Base-by-base conservation (phyloP, 2,888 invertebrate species). In the Microdon myrmicae region DNA sequence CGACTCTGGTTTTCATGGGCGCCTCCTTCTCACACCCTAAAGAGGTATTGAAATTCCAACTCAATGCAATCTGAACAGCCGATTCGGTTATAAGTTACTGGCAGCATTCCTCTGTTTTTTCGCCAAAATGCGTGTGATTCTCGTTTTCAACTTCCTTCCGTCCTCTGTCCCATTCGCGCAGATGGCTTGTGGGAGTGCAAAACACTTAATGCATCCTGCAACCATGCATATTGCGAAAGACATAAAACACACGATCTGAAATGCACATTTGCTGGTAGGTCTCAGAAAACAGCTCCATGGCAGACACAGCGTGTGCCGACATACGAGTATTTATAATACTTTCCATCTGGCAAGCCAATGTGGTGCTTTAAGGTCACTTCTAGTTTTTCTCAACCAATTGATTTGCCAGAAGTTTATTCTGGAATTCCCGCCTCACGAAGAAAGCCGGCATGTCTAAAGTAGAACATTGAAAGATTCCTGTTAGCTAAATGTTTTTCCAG, bases 71-170 rank as follows among this genome's bases (percentile, higher is more conserved):
- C 26, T 17, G 20, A 48, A 20, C 22, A 16, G 6, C 26, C 8
- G 12, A 37, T 17, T 26, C 31, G 22, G 14, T 22, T n/a, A n/a
- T n/a, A n/a, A n/a, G n/a, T n/a, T n/a, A 25, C 10, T 25, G 48
- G 31, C 32, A 39, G 8, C 26, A 7, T 9, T 25, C 8, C 20
- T 20, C 64, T 35, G 51, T 51, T 41, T 58, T 49, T 58, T 64
- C 51, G 45, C 37, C 38, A 32, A 28, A 43, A 43, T 58, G 53
- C 47, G 64, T 58, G 64, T 47, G 51, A 64, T 58, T 58, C 58
- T 58, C 58, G 58, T 64, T 64, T 58, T 64, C 20, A 32, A 51
- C 64, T 64, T 64, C 64, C 64, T 64, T 64, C 64, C 64, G 49
- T 49, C 56, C 35, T 44, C 32, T 25, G 26, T 41, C 20, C 41